These are phyloP conservation scores for Kryptolebias ocellatus DNA, from an alignment of 2,797 vertebrate species.

Conservation along the genomic window DNA sequence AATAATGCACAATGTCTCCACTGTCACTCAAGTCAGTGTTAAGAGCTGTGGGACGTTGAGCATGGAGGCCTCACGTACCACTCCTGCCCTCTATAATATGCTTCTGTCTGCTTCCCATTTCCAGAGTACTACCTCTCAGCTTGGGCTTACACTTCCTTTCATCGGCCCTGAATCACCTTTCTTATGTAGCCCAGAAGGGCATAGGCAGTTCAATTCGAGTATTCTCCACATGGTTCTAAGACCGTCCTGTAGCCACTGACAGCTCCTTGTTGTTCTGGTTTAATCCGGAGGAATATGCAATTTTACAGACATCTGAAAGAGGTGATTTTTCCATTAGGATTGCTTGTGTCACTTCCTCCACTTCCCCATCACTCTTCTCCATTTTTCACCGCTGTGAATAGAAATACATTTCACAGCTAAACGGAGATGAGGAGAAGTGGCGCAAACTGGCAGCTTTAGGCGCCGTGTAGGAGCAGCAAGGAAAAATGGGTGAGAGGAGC, in stretches of 20 bases:
- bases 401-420: constrained; percentile 78
- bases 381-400: constrained; percentile 61
- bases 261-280: constrained; percentile 60
- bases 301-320: constrained; percentile 63
- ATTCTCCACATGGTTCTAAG: constrained; percentile 38
- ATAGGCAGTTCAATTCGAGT: constrained; percentile 48
- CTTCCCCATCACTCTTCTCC: constrained; percentile 23
- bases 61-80: constrained; percentile 49
- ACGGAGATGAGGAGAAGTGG: constrained; percentile 59
- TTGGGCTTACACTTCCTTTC: constrained; percentile 53
- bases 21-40: constrained; percentile 53
- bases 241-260: constrained; percentile 43
- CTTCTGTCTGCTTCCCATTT: constrained; percentile 51
- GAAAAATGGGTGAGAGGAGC: constrained; percentile 37
- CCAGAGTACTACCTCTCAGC: constrained; percentile 47
- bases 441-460: constrained; percentile 54
- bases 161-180: constrained; percentile 54
- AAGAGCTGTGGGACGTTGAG: constrained; percentile 51
- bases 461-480: constrained; percentile 40
- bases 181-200: constrained; percentile 45
- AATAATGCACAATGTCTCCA: constrained; percentile 42
- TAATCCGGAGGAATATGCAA: constrained; percentile 54
- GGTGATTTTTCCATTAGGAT: constrained; percentile 51
- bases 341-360: constrained; percentile 64
- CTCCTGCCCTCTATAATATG: constrained; percentile 51